Evolutionary conservation across 2,113 vertebrate genomes (phyloP).

Genomic region (Abramis brama): DNA sequence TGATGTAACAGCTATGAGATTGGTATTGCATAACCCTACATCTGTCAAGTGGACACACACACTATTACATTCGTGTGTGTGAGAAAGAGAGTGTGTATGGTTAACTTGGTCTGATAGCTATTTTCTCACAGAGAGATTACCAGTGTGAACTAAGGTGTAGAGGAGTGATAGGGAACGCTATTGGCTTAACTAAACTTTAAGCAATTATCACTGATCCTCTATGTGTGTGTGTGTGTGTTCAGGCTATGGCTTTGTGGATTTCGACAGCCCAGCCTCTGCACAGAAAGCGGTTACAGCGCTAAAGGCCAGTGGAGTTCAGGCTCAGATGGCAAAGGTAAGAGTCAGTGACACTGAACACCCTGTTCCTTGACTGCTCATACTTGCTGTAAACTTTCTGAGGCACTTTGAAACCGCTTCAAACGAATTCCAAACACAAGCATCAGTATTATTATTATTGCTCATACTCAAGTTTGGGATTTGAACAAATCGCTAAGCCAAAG

Average conservation of each 20-base stretch:
- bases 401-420: conserved; percentile 1
- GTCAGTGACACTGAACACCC: neutral
- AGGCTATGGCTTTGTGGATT: conserved; percentile 95
- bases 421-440: neutral
- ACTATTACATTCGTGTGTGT: conserved; percentile 4
- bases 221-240: conserved; percentile 50
- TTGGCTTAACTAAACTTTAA: conserved; percentile 36
- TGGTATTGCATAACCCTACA: conserved; percentile 55
- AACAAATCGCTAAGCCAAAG: neutral
- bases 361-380: neutral
- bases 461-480: conserved; percentile 8
- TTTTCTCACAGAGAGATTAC: conserved; percentile 26
- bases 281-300: conserved; percentile 89
- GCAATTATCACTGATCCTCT: conserved; percentile 31
- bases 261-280: conserved; percentile 87
- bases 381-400: neutral
- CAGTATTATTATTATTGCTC: neutral
- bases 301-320: conserved; percentile 89
- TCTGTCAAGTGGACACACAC: conserved; percentile 47
- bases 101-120: conserved; percentile 19
- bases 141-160: conserved; percentile 34
- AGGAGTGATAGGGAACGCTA: conserved; percentile 35
- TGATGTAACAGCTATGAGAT: conserved; percentile 48
- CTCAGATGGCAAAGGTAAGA: conserved; percentile 95
- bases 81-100: neutral